Evolutionary conservation across 2,113 vertebrate species (phyloP).

Genomic region (Noturus placidus): DNA sequence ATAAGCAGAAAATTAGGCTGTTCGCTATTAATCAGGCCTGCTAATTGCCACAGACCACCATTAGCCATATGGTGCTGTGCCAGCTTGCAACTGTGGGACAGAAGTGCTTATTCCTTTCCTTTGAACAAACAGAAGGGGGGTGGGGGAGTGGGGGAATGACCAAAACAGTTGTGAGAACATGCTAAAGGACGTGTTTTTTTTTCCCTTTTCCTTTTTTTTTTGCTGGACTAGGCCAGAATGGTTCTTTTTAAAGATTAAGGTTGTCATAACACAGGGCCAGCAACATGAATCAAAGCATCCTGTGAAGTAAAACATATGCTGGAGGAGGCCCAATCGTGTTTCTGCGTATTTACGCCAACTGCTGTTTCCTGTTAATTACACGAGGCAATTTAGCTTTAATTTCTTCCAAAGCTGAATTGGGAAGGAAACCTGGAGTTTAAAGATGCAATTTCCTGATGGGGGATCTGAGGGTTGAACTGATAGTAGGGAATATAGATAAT

Average conservation of each 20-base stretch:
- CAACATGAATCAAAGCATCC: slow-evolving; percentile 40
- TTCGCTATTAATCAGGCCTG: slow-evolving; percentile 96
- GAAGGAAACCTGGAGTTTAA: slow-evolving; percentile 57
- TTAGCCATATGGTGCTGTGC: slow-evolving; percentile 98
- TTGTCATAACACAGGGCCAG: slow-evolving; percentile 43
- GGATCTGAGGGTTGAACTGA: slow-evolving; percentile 50
- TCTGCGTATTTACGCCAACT: slow-evolving; percentile 2
- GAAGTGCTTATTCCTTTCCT: slow-evolving; percentile 66
- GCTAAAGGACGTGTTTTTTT: not conserved
- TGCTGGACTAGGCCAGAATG: slow-evolving; percentile 24
- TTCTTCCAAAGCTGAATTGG: slow-evolving; percentile 52
- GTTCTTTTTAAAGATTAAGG: slow-evolving; percentile 36
- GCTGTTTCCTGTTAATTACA: slow-evolving; percentile 54
- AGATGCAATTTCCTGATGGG: slow-evolving; percentile 49
- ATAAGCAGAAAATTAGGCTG: slow-evolving; percentile 94
- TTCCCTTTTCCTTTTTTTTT: slow-evolving; percentile 18
- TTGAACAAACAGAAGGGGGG: slow-evolving; percentile 36
- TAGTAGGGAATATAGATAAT: slow-evolving; percentile 48
- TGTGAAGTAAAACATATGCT: slow-evolving; percentile 41
- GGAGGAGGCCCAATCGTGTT: slow-evolving; percentile 1
- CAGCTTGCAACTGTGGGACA: slow-evolving; percentile 86
- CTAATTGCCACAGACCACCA: slow-evolving; percentile 95
- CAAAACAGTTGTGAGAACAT: slow-evolving; percentile 17
- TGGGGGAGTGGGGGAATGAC: no score
- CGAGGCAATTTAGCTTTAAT: slow-evolving; percentile 47